Evolutionary conservation across 2,888 invertebrate genomes (phyloP), one percentile per base, ranked within the genome.

Genomic region (Nezara viridula): DNA sequence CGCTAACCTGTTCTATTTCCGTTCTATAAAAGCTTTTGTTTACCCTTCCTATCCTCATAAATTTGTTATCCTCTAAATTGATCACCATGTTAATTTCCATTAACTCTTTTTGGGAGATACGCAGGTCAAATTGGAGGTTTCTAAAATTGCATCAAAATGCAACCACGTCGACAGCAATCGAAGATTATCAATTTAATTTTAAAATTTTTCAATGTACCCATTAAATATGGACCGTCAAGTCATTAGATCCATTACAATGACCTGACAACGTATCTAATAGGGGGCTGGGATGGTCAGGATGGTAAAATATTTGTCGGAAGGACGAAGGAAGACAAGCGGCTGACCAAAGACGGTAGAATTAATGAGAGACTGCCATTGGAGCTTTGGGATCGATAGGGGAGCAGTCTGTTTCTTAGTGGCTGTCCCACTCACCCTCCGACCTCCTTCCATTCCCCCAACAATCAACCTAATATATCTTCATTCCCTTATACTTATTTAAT

Each of bases 291-390:
- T 5, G 32, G 16, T 7, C 24, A 32, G 12, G 19, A 24, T 32
- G 66, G 66, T 27, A 16, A 66, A 66, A 66, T 66, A 66, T 66
- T 66, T 66, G 66, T 0, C 7, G 7, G 6, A 66, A 66, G 32
- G 66, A 1, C 32, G 32, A 14, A 32, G 60, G 27, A 66, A 66
- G 66, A 66, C 66, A 66, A 66, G 16, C 32, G 19, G 32, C 16
- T 66, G 66, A 66, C 66, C 66, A 66, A 66, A 66, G 66, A 66
- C 66, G 66, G 66, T 66, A 32, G 66, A 66, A 66, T 66, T 66
- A 66, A 66, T 66, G 66, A 66, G 66, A 66, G 66, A 66, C 32
- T 66, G 66, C 32, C 66, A 66, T 66, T 32, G 66, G 66, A 32
- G 66, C 19, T 55, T 16, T 1, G 66, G 32, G 66, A 66, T 66